Evolutionary conservation across 1,140 invertebrate genomes (phyloP), one percentile per base, ranked within the genome.

Genomic region (Cheumatopsyche charites): DNA sequence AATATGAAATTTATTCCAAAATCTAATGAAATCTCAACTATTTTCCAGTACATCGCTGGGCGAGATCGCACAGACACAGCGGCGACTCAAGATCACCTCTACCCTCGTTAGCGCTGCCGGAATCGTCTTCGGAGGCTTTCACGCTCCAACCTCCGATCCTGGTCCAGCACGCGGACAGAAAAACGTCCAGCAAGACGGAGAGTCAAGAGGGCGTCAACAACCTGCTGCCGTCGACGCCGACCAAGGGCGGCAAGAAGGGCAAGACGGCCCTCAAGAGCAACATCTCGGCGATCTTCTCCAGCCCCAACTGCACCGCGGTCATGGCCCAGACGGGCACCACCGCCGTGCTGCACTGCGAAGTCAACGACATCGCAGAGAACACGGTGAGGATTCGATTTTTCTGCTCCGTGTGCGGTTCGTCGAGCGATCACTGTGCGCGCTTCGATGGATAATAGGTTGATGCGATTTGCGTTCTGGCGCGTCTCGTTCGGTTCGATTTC

Each of bases 251-350:
- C 23, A 73, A 65, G 36, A 73, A 73, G 58, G 62, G 58, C 2
- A 17, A 23, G n/a, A 76, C 73, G 43, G 71, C 70, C 6, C 17
- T 19, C 13, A 42, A 13, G 1, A 75, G 67, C 62, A 29, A 3
- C 26, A 69, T 4, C 17, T 45, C 70, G 73, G 81, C 82, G 77
- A 85, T 86, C 78, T 88, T 88, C 81, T 82, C 87, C 71, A 88
- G 87, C 74, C 83, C 85, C 49, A 88, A 88, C 78, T 87, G 86
- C 79, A 88, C 86, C 36, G 83, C 85, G 71, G 84, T 88, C 74
- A 82, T 86, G 78, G 87, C 86, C 42, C 87, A 88, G 78, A 87
- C 86, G 73, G 85, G 86, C 42, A 87, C 86, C 7, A 88, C 86
- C 45, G 86, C 87, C 52, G 82, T 87, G 71, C 78, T 88, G 36